Percentiles rank a stretch among this genome's conserved stretches.
Conservation (phyloP, 2,888 invertebrate species). For the Clivina fossor region DNA sequence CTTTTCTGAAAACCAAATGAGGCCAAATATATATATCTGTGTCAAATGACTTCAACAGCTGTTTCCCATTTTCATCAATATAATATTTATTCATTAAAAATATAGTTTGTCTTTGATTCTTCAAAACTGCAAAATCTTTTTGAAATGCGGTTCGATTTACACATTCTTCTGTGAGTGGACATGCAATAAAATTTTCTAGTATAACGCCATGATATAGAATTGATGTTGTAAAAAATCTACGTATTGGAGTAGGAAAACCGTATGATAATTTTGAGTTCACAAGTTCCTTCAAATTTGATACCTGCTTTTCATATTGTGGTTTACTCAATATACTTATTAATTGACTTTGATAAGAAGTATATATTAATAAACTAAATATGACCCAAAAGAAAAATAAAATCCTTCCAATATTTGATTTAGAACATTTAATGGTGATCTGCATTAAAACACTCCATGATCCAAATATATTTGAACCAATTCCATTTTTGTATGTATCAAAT, state of each 20-base stretch:
- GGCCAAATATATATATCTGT: neutral
- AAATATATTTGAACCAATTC: neutral
- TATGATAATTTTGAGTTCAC: conserved; percentile 2
- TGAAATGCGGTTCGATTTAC: conserved; percentile 9
- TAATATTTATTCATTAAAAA: conserved; percentile 30
- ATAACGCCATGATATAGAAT: too few species aligned
- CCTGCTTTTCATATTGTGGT: conserved; percentile 26
- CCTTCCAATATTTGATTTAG: neutral
- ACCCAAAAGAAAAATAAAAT: conserved; percentile 7
- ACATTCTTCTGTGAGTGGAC: too few species aligned
- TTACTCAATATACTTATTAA: conserved; percentile 20
- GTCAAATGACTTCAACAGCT: neutral
- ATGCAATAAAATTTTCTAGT: too few species aligned
- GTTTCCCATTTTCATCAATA: conserved; percentile 18
- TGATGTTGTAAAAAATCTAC: too few species aligned
- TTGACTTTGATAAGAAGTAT: conserved; percentile 12
- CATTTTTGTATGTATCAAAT: neutral
- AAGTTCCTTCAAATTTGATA: conserved; percentile 16
- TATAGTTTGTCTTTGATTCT: neutral
- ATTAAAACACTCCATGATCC: neutral
- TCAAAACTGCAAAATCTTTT: conserved; percentile 9
- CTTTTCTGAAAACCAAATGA: conserved; percentile 8
- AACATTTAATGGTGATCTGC: neutral
- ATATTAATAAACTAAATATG: conserved; percentile 13
- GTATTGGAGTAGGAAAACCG: neutral